Base-by-base conservation (phyloP, 2,888 invertebrate genomes). In the Latrodectus hesperus region DNA sequence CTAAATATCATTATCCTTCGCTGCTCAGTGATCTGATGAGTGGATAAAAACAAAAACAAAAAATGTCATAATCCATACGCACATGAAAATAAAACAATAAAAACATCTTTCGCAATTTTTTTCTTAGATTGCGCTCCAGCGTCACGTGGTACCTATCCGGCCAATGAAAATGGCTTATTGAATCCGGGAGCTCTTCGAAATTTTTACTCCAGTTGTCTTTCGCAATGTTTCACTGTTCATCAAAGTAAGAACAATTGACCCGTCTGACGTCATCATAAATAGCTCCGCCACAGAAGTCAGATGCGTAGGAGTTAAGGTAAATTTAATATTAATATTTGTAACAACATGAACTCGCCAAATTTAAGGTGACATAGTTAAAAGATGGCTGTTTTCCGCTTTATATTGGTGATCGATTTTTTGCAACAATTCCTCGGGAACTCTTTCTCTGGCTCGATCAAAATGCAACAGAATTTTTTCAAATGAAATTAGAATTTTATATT, bases 221-320 rank as follows among this genome's bases (percentile, higher is more conserved):
- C 17, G 51, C 38, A 68, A 75, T 72, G 73, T 53, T 76, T 70
- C 65, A 26, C n/a, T 49, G 51, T 75, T 52, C 79, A 51, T n/a
- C 14, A 51, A n/a, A 12, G 26, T 49, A 1, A 16, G 72, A 52
- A 51, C 71, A 60, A 72, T 60, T 80, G 73, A 55, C 74, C 75
- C 55, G 49, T 17, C 55, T 86, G 86, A 86, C 86, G 86, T 81
- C 86, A 81, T 71, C 49, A 22, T 38, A 52, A 71, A 86, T 81
- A 67, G 77, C 86, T 81, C 86, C 81, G 81, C 81, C 26, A 49
- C 22, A 12, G 67, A 16, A 53, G 38, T 12, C n/a, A 17, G 12
- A 8, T 26, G 72, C 72, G 84, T 84, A 72, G 84, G 84, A 77
- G 84, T 17, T n/a, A 64, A 77, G 77, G 84, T 77, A 77, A 65